These are phyloP conservation scores for Syrista parreyssii DNA, from an alignment of 2,888 invertebrate species.

Conservation along the genomic window DNA sequence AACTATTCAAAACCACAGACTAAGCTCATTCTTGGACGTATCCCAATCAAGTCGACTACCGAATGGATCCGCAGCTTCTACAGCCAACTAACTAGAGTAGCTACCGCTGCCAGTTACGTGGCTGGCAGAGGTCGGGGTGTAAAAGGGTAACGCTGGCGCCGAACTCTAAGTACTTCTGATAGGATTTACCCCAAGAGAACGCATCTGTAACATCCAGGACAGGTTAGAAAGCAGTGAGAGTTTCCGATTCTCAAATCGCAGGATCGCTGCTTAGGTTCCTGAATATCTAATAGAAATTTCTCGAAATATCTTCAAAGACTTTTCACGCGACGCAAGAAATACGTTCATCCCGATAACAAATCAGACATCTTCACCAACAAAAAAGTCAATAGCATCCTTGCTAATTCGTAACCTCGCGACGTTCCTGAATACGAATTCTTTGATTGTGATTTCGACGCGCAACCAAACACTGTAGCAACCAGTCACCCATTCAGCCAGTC, in stretches of 20 bases:
- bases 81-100: conserved; percentile 38
- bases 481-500: not conserved
- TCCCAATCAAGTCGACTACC: conserved; percentile 35
- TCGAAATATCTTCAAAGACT: conserved; percentile 8
- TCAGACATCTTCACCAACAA: not conserved
- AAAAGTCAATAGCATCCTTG: not conserved
- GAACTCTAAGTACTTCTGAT: conserved; percentile 61
- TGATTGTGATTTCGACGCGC: not conserved
- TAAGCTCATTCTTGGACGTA: conserved; percentile 5
- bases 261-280: conserved; percentile 43
- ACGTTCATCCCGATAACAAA: not conserved
- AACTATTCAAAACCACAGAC: not conserved
- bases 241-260: conserved; percentile 5
- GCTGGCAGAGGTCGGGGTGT: conserved; percentile 34
- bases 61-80: conserved; percentile 9
- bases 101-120: conserved; percentile 44
- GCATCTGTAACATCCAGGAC: conserved; percentile 17
- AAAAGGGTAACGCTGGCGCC: conserved; percentile 37
- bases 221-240: conserved; percentile 30
- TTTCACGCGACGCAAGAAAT: not conserved
- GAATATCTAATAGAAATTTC: conserved; percentile 62
- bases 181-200: conserved; percentile 52
- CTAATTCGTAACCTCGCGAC: not conserved
- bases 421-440: not conserved
- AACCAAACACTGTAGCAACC: not conserved